phyloP scores from a whole-genome alignment of 2,797 vertebrate genomes.

The Malacoctenus gilli region DNA sequence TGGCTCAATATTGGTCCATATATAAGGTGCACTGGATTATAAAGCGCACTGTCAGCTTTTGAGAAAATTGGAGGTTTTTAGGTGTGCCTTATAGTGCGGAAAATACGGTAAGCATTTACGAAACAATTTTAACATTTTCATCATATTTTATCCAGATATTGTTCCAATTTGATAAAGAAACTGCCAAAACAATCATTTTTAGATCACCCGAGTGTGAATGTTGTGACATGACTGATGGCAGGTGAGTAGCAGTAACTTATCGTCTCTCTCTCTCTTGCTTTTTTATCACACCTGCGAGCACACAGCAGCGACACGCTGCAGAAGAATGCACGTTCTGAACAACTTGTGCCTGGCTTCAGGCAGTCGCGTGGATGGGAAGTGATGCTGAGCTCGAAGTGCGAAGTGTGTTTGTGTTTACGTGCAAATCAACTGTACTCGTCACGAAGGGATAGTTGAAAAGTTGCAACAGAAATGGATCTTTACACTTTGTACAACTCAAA shows the following conservation, averaged over 20 bases:
- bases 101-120: too few relatives aligned
- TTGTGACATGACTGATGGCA: neutral
- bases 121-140: too few relatives aligned
- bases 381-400: constrained; percentile 7
- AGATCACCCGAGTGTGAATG: neutral
- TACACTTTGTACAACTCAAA: neutral
- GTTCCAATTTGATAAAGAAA: too few relatives aligned
- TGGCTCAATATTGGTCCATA: too few relatives aligned
- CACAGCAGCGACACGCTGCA: constrained; percentile 21
- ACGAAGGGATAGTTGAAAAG: constrained; percentile 6
- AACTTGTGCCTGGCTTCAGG: neutral
- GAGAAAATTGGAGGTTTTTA: too few relatives aligned
- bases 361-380: neutral
- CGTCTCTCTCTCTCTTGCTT: constrained; percentile 9
- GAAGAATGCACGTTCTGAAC: constrained; percentile 17
- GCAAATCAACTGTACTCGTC: constrained; percentile 10
- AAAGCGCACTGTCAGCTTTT: too few relatives aligned
- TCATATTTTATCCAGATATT: too few relatives aligned
- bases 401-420: neutral
- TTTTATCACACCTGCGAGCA: constrained; percentile 13
- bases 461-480: neutral
- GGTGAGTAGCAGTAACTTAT: constrained; percentile 1
- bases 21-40: too few relatives aligned
- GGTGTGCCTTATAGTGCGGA: too few relatives aligned
- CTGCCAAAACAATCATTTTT: too few relatives aligned